Conservation (phyloP, 2,797 vertebrate species). For the Sebastes iracundus region DNA sequence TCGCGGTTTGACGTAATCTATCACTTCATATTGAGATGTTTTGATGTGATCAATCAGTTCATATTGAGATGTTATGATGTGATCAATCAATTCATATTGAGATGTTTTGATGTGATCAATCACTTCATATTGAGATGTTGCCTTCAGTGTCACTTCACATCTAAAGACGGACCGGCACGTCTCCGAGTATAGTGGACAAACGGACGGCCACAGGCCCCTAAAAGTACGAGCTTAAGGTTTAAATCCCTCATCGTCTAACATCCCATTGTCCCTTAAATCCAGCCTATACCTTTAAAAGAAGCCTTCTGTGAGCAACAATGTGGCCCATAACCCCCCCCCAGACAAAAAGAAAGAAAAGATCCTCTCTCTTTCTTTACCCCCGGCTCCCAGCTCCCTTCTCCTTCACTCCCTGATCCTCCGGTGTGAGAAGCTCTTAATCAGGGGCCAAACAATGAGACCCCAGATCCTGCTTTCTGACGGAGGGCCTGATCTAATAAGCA, state of each 20-base stretch:
- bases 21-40: too few relatives aligned
- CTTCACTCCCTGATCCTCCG: constrained; percentile 70
- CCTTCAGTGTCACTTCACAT: constrained; percentile 17
- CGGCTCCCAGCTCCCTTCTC: constrained; percentile 39
- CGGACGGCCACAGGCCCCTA: constrained; percentile 17
- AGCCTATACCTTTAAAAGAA: constrained; percentile 69
- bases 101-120: neutral
- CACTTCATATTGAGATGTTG: constrained; percentile 47
- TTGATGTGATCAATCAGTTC: too few relatives aligned
- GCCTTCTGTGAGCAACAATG: constrained; percentile 79
- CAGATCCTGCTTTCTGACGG: constrained; percentile 72
- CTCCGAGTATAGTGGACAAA: constrained; percentile 3
- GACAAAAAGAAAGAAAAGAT: constrained; percentile 63
- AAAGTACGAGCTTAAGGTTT: constrained; percentile 63
- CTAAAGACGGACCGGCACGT: constrained; percentile 6
- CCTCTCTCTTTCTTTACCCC: constrained; percentile 47
- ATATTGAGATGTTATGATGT: too few relatives aligned
- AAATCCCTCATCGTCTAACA: constrained; percentile 79
- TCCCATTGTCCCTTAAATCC: constrained; percentile 78
- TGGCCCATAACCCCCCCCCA: constrained; percentile 67
- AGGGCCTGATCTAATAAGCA: constrained; percentile 82
- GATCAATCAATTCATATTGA: neutral
- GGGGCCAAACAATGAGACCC: constrained; percentile 81
- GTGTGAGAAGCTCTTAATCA: constrained; percentile 85
- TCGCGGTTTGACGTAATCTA: too few relatives aligned